Percentiles rank a stretch among this genome's conserved stretches.
Evolutionary conservation across 2,113 vertebrate genomes (phyloP).

Genomic region (Todiramphus chloris): DNA sequence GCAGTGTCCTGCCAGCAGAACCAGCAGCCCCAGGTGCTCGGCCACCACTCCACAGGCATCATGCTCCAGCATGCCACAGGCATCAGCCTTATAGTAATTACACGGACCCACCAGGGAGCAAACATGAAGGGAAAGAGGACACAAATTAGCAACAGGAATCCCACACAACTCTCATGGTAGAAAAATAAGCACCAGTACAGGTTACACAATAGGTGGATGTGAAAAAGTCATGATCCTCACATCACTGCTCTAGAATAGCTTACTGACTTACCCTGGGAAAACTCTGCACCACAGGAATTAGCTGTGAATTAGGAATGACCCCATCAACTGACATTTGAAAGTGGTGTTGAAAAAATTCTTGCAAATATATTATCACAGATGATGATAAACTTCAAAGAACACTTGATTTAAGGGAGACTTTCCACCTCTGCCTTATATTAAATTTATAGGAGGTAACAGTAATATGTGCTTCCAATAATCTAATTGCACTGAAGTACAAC

Average conservation of each 20-base stretch:
- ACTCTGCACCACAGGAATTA: not conserved
- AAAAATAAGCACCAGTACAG: not conserved
- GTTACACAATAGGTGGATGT: not conserved
- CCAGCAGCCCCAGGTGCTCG: rapidly evolving
- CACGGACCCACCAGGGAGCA: not conserved
- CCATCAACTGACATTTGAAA: not conserved
- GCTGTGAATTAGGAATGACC: not conserved
- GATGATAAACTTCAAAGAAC: not conserved
- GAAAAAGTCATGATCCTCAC: not conserved
- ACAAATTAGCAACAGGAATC: not conserved
- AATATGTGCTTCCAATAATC: not conserved
- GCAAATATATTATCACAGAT: not conserved
- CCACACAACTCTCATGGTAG: not conserved
- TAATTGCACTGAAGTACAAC: not conserved
- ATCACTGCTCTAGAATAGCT: not conserved
- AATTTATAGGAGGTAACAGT: not conserved
- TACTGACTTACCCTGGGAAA: not conserved
- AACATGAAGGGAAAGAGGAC: not conserved
- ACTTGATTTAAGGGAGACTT: not conserved
- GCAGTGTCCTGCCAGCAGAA: not conserved
- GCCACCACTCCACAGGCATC: not conserved
- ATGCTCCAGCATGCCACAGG: not conserved
- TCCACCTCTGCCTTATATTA: not conserved
- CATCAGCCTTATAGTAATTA: not conserved
- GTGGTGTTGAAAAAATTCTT: not conserved